These are phyloP conservation scores for Polydrusus cervinus DNA, from an alignment of 2,888 invertebrate genomes.

Conservation along the genomic window DNA sequence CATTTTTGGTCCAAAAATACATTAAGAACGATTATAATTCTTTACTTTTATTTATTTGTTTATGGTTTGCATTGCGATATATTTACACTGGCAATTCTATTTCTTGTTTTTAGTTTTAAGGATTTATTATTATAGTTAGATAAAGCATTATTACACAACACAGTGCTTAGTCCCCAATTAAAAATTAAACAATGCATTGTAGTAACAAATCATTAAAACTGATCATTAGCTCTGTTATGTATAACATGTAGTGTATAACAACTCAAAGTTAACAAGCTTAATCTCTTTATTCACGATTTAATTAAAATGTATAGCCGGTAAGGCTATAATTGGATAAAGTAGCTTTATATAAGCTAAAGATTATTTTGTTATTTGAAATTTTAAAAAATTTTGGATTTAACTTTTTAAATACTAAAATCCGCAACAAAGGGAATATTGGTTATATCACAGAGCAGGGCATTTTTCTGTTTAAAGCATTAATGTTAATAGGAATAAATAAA, in stretches of 20 bases:
- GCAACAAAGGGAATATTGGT: background rate
- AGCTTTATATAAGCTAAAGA: slow-evolving; percentile 21
- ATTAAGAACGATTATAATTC: too few species aligned
- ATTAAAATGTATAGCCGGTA: slow-evolving; percentile 37
- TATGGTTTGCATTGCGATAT: too few species aligned
- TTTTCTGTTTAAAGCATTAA: too few species aligned
- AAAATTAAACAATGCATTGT: background rate
- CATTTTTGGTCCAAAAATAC: too few species aligned
- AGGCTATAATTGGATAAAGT: slow-evolving; percentile 45
- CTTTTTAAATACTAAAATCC: background rate
- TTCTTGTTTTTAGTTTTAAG: too few species aligned
- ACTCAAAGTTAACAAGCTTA: slow-evolving; percentile 45
- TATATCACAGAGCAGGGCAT: background rate
- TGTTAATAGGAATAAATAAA: too few species aligned
- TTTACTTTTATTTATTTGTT: too few species aligned
- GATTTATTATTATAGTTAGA: too few species aligned
- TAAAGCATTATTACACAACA: too few species aligned
- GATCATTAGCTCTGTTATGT: slow-evolving; percentile 23
- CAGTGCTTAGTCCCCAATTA: too few species aligned
- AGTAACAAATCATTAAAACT: slow-evolving; percentile 33
- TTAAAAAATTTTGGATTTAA: background rate
- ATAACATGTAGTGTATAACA: slow-evolving; percentile 14
- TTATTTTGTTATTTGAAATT: slow-evolving; percentile 21
- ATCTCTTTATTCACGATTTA: slow-evolving; percentile 32
- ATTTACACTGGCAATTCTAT: too few species aligned